Conservation (phyloP, 2,888 invertebrate genomes). For the Dicyrtomina minuta region DNA sequence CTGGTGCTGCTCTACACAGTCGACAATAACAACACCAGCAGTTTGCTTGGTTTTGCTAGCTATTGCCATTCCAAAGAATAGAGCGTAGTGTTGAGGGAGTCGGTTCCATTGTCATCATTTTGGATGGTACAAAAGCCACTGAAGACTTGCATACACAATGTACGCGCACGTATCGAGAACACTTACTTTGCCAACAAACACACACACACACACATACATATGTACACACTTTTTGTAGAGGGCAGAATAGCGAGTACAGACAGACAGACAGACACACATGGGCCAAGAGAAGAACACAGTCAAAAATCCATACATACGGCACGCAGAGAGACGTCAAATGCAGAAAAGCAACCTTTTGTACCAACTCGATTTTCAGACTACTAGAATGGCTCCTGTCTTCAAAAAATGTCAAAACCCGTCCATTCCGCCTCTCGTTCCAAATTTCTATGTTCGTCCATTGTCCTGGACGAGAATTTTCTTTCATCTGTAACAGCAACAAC, state of each 20-base stretch:
- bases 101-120: slow-evolving; percentile 32
- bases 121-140: slow-evolving; percentile 31
- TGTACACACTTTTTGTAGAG: too few species aligned
- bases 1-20: too few species aligned
- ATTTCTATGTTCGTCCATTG: slow-evolving; percentile 35
- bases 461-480: slow-evolving; percentile 36
- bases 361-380: slow-evolving; percentile 34
- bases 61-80: slow-evolving; percentile 34
- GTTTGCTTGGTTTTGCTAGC: slow-evolving; percentile 23
- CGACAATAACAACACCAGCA: slow-evolving; percentile 10
- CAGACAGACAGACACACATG: neutral
- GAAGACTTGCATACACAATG: slow-evolving; percentile 33
- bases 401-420: slow-evolving; percentile 36
- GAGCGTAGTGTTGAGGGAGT: slow-evolving; percentile 33
- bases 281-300: slow-evolving; percentile 14
- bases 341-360: slow-evolving; percentile 36
- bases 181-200: slow-evolving; percentile 22
- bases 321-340: slow-evolving; percentile 35
- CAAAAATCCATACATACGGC: slow-evolving; percentile 27
- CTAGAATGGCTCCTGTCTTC: slow-evolving; percentile 36
- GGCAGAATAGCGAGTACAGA: too few species aligned
- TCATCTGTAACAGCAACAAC: slow-evolving; percentile 35
- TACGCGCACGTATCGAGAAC: slow-evolving; percentile 22
- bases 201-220: slow-evolving; percentile 21
- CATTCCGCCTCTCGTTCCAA: slow-evolving; percentile 35